Conservation (phyloP, 1,140 invertebrate genomes). For the Listronotus bonariensis region DNA sequence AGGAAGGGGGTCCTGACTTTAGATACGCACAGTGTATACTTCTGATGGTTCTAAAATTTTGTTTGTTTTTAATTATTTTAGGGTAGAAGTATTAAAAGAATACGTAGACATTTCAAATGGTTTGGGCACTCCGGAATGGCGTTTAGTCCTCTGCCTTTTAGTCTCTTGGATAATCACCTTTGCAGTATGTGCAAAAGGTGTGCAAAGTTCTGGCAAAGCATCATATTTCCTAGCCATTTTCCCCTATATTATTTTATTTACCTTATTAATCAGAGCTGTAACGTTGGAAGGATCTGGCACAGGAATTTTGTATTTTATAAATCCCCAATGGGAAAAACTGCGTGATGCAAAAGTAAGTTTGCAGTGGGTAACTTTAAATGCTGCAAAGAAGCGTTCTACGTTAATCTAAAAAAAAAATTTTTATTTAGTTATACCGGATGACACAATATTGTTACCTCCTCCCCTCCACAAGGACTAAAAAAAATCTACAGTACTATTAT, state of each 20-base stretch:
- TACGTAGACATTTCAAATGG: slow-evolving; percentile 70
- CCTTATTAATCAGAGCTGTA: slow-evolving; percentile 72
- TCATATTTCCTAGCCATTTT: slow-evolving; percentile 86
- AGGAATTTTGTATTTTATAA: slow-evolving; percentile 76
- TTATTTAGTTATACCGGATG: too few relatives aligned
- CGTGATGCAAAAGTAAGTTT: slow-evolving; percentile 60
- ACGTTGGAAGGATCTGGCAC: slow-evolving; percentile 75
- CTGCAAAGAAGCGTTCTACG: too few relatives aligned
- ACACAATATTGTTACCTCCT: too few relatives aligned
- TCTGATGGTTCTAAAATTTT: too few relatives aligned
- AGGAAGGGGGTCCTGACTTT: too few relatives aligned
- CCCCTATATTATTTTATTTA: slow-evolving; percentile 80
- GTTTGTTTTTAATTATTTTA: slow-evolving; percentile 23
- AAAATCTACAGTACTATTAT: too few relatives aligned
- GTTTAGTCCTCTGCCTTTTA: slow-evolving; percentile 74
- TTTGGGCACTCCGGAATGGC: slow-evolving; percentile 76
- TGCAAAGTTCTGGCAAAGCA: slow-evolving; percentile 76
- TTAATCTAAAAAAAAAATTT: too few relatives aligned
- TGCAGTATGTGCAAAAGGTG: slow-evolving; percentile 76
- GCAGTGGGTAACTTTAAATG: too few relatives aligned
- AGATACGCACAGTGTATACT: too few relatives aligned
- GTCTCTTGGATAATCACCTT: slow-evolving; percentile 79
- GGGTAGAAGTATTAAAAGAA: slow-evolving; percentile 67
- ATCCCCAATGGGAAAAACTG: slow-evolving; percentile 67
- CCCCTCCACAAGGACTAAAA: too few relatives aligned